A percentile compares a stretch with the other conserved stretches of the same genome.
These are phyloP conservation scores for Aphaenogaster floridana DNA, from an alignment of 1,140 invertebrate genomes.

Conservation along the genomic window DNA sequence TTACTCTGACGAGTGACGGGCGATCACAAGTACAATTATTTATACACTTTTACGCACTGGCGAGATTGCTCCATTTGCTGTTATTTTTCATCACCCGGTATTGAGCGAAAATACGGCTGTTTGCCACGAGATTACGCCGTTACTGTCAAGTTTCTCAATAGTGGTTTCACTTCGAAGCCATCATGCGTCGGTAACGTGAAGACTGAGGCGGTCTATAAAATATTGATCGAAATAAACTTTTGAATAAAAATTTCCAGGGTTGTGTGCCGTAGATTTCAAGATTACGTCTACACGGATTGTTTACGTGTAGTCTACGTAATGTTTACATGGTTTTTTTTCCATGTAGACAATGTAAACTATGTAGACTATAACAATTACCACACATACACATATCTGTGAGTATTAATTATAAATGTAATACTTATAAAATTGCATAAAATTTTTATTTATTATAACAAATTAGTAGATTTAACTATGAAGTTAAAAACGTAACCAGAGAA, in stretches of 20 bases:
- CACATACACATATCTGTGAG: too few species aligned
- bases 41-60: slow-evolving; percentile 32
- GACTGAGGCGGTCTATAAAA: neutral
- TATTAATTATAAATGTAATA: too few species aligned
- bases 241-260: neutral
- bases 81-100: slow-evolving; percentile 37
- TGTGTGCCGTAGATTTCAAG: too few species aligned
- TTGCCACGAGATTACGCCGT: slow-evolving; percentile 9
- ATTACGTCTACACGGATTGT: too few species aligned
- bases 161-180: neutral
- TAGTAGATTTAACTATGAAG: too few species aligned
- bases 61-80: neutral
- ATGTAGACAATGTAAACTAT: too few species aligned
- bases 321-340: too few species aligned
- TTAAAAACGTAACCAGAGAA: too few species aligned
- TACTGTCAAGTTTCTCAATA: slow-evolving; percentile 9
- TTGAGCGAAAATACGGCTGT: neutral
- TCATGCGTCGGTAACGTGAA: slow-evolving; percentile 34
- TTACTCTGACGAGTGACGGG: slow-evolving; percentile 33
- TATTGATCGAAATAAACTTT: slow-evolving; percentile 22
- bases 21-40: slow-evolving; percentile 31
- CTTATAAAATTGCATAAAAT: too few species aligned
- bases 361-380: too few species aligned
- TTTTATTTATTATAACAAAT: too few species aligned
- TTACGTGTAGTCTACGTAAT: too few species aligned